Evolutionary conservation across 2,113 vertebrate genomes (phyloP), one percentile per base, ranked within the genome.

Genomic region (Falco punctatus): DNA sequence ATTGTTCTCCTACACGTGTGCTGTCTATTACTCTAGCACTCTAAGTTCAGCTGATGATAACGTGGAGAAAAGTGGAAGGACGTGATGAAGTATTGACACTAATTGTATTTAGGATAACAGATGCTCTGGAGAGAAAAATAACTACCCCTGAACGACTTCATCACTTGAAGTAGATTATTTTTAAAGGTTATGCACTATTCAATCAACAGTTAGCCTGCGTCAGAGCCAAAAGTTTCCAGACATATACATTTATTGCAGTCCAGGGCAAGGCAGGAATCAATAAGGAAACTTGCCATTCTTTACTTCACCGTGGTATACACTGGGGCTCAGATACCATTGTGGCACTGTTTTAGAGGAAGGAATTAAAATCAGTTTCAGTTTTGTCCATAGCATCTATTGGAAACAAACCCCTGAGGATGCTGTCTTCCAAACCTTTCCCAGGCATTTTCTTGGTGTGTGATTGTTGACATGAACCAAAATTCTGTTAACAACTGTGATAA

Each of bases 81-180:
- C 84, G 35, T 27, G 22, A 38, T 82, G 46, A 94, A 93, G 4
- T 28, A 80, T 16, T 58, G 12, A 6, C 30, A 38, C 13, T 86
- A 90, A 82, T 73, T 92, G 21, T 35, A 35, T 88, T 93, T 58
- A 69, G 35, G 62, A 54, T 72, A 71, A 72, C 58, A 72, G n/a
- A 85, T 81, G 55, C 5, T 54, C 77, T 84, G 21, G n/a, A 81
- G 51, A 46, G 59, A 81, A 93, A 92, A 94, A 52, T 70, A 81
- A n/a, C 17, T 81, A 17, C 15, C 30, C 13, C 5, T 32, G 2
- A 74, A 89, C 72, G 7, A 86, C 30, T 75, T 92, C 0, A 6
- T 72, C 58, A 7, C 48, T 87, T 67, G 28, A 85, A 87, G 61
- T n/a, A 81, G 51, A 87, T 94, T 95, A 65, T 81, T 90, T 90